Base-by-base conservation (phyloP, 2,888 invertebrate species). In the Helobdella robusta region DNA sequence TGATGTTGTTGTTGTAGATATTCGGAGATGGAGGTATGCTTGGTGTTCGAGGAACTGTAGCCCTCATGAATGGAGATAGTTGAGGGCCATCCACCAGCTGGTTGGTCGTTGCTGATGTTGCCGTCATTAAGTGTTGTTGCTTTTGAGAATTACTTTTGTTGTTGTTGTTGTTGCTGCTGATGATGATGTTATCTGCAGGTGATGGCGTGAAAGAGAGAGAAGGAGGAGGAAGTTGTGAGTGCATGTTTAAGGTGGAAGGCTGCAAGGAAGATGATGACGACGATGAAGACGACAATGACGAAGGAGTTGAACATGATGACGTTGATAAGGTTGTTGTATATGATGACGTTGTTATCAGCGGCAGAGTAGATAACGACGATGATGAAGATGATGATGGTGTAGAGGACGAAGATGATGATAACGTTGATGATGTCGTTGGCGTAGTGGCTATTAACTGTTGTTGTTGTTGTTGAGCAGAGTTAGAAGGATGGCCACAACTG, bases 141-240 rank as follows among this genome's bases (percentile, higher is more conserved):
- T 32, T 18, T n/a, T 40, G 44, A 30, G 48, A 28, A 28, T 25
- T 56, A 40, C 30, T 28, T 6, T 5, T 54, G 32, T n/a, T 54
- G 28, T 28, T 54, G n/a, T 6, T 25, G 32, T 54, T 54, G 32
- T 6, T 54, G n/a, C n/a, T 54, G 23, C 32, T 54, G 32, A 28
- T 54, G n/a, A 30, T 54, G 25, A 32, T 44, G 23, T 32, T 28
- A 34, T 62, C 62, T 62, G 62, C 62, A 62, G 62, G 62, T 25
- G 62, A 62, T 20, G 62, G 62, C 20, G 62, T 62, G 32, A 62
- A 62, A 30, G 62, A 62, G 30, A 62, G 48, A 8, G 62, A 56
- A 5, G 64, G 54, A 28, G 52, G 54, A 18, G 32, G 34, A 46
- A 32, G 54, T 5, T 35, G 20, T 6, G 32, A 36, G 30, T 59